A percentile compares a stretch with the other conserved stretches of the same genome.
Evolutionary conservation across 2,888 invertebrate genomes (phyloP).

Genomic region (Philereme vetulata): DNA sequence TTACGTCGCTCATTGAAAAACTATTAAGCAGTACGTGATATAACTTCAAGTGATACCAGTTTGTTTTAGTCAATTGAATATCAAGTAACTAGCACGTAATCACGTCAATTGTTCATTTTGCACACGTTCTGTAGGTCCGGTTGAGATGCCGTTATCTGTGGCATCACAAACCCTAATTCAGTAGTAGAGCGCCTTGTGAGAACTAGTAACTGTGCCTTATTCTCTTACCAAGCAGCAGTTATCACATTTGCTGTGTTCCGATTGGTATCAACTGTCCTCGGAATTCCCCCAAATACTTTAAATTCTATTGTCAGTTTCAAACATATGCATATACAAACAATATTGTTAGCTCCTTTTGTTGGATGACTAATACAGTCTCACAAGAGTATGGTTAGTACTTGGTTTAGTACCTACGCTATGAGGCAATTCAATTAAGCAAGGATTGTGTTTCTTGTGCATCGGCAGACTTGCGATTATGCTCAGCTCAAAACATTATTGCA

Average conservation of each 20-base stretch:
- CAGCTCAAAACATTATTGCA: constrained; percentile 34
- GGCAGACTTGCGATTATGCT: constrained; percentile 39
- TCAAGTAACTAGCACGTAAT: constrained; percentile 54
- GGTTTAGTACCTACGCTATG: constrained; percentile 39
- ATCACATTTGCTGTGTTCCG: no score
- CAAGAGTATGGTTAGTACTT: constrained; percentile 15
- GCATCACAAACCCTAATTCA: constrained; percentile 24
- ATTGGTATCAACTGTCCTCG: constrained; percentile 26
- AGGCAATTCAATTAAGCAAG: constrained; percentile 56
- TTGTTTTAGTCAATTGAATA: constrained; percentile 49
- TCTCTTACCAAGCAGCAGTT: no score
- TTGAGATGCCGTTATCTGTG: constrained; percentile 53
- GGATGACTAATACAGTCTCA: constrained; percentile 47
- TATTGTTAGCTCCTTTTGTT: constrained; percentile 39
- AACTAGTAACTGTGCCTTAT: no score
- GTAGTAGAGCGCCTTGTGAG: no score
- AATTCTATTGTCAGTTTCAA: constrained; percentile 35
- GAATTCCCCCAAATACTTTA: constrained; percentile 46
- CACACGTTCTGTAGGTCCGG: constrained; percentile 55
- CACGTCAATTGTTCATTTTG: constrained; percentile 46
- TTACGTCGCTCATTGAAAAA: constrained; percentile 42
- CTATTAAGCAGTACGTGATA: constrained; percentile 56
- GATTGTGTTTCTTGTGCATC: constrained; percentile 50
- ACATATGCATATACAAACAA: constrained; percentile 26
- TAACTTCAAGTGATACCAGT: constrained; percentile 43